phyloP scores from a whole-genome alignment of 92 coral and sea anemone species.

The Paramuricea clavata region DNA sequence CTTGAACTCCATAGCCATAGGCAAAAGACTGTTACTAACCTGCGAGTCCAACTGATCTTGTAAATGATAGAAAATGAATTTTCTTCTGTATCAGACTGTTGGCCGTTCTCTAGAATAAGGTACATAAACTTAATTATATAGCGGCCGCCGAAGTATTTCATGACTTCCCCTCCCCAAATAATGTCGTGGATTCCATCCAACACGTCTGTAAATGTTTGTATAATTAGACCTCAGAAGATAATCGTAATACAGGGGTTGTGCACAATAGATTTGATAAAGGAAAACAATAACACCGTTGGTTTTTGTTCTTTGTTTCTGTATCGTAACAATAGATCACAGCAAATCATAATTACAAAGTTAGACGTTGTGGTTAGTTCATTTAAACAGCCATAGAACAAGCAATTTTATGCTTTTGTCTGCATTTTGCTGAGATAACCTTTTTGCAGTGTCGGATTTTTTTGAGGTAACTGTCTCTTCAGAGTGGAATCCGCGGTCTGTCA shows the following conservation, averaged over 20 bases:
- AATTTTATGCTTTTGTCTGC: not conserved
- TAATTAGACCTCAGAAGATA: slow-evolving; percentile 10
- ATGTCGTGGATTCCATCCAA: not conserved
- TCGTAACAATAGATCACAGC: slow-evolving; percentile 8
- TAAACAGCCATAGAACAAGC: slow-evolving; percentile 14
- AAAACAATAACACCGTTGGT: slow-evolving; percentile 8
- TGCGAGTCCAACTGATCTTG: not conserved
- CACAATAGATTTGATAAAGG: slow-evolving; percentile 16
- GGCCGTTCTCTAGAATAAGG: not conserved
- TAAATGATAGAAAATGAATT: not conserved
- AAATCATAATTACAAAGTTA: slow-evolving; percentile 25
- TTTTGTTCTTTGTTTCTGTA: slow-evolving; percentile 1
- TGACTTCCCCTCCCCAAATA: not conserved
- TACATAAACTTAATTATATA: not conserved
- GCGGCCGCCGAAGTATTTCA: not conserved
- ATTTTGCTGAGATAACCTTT: not conserved
- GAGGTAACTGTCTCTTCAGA: not conserved
- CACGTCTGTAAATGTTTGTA: not conserved
- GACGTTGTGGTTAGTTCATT: slow-evolving; percentile 39
- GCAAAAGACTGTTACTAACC: not conserved
- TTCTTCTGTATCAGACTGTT: not conserved
- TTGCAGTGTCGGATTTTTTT: not conserved
- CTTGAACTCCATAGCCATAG: not conserved
- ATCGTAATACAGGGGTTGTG: slow-evolving; percentile 5
- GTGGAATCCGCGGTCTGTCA: not conserved